Percentiles rank a stretch among this genome's conserved stretches.
phyloP scores from a whole-genome alignment of 2,113 vertebrate genomes.

The Phaethornis superciliosus region DNA sequence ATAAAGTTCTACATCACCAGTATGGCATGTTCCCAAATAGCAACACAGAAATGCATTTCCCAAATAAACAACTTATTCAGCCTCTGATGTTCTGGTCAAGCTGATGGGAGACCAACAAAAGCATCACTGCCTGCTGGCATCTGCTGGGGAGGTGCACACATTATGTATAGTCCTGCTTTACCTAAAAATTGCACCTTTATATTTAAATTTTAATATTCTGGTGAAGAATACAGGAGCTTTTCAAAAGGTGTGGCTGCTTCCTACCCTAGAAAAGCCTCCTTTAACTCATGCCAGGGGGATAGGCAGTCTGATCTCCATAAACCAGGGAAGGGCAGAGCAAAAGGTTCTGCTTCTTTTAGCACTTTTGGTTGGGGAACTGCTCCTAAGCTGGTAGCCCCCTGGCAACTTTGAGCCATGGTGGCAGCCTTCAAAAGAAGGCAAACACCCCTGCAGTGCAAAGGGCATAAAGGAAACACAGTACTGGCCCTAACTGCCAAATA shows the following conservation, averaged over 20 bases:
- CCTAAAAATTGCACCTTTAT: neutral
- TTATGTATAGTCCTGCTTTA: neutral
- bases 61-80: slow-evolving; percentile 20
- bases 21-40: neutral
- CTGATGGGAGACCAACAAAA: slow-evolving; percentile 39
- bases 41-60: neutral
- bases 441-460: neutral
- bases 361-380: neutral
- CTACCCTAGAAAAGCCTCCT: slow-evolving; percentile 1
- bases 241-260: neutral
- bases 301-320: neutral
- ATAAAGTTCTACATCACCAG: neutral
- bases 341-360: neutral
- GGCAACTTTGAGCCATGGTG: neutral
- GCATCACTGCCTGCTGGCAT: neutral
- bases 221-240: neutral
- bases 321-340: neutral
- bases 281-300: neutral
- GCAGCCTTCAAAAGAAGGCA: neutral
- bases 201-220: neutral
- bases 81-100: neutral
- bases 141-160: neutral
- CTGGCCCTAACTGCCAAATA: neutral
- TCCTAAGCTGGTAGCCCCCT: neutral
- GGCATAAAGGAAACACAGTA: neutral